These are phyloP conservation scores for Hippocampus barbouri DNA, from an alignment of 2,113 vertebrate species.

Conservation along the genomic window DNA sequence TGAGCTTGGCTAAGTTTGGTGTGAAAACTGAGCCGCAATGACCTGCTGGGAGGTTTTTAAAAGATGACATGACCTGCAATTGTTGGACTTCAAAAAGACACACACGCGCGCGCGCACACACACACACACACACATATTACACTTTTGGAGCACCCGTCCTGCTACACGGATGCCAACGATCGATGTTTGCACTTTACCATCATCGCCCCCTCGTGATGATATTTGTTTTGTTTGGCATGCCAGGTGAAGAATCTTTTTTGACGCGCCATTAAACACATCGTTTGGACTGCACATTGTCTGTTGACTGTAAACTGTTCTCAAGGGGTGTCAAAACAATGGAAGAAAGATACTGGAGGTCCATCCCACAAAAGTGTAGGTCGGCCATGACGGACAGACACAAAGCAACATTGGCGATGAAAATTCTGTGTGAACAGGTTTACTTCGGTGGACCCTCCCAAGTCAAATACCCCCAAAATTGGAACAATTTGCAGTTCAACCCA, in stretches of 20 bases:
- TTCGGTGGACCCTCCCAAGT: not conserved
- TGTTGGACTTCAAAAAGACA: constrained; percentile 4
- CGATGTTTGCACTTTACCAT: constrained; percentile 7
- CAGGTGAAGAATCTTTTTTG: not conserved
- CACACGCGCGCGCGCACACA: not conserved
- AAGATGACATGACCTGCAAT: constrained; percentile 19
- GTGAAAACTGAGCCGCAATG: not conserved
- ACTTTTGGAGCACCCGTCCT: not conserved
- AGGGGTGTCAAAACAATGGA: not conserved
- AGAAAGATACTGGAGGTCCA: not conserved
- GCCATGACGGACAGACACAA: not conserved
- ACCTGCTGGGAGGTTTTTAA: constrained; percentile 27
- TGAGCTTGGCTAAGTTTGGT: not conserved
- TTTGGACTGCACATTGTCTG: not conserved
- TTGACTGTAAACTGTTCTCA: constrained; percentile 4
- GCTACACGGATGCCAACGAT: not conserved
- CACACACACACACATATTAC: not conserved
- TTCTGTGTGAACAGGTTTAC: not conserved
- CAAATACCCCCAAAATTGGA: not conserved
- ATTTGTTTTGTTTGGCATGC: not conserved
- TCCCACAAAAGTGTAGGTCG: not conserved
- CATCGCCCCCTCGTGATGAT: not conserved
- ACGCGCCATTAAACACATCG: not conserved
- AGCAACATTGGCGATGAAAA: not conserved
- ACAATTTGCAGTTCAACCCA: not conserved